Evolutionary conservation across 92 coral and sea anemone genomes (phyloP), one percentile per base, ranked within the genome.

Genomic region (Zoanthus sansibaricus): DNA sequence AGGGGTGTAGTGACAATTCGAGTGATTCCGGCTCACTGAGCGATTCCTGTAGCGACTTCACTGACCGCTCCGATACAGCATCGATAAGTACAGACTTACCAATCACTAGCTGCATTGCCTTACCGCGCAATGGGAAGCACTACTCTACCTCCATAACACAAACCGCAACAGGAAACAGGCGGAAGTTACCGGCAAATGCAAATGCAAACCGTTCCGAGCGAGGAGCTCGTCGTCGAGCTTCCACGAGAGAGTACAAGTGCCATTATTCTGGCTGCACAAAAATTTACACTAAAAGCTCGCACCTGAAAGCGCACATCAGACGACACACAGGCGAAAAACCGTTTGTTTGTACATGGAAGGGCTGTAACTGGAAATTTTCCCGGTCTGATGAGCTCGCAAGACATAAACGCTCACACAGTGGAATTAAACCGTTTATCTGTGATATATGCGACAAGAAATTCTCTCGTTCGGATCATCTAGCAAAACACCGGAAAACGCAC

Each of bases 281-380:
- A 80, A 88, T 93, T 51, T 95, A 95, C 82, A 95, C 98, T 14
- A 95, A 95, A 91, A 95, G 98, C 72, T 95, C 98, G 33, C 98
- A 95, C 61, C 89, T 95, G 13, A 95, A 95, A 72, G 98, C 98
- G 33, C 98, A 95, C 42, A 95, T 95, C 4, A 76, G 98, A 45
- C 89, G 98, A 31, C 98, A 95, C 37, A 95, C 98, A 1, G 98
- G 98, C 31, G 98, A 95, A 45, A 95, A 95, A 51, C 98, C 98
- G 2, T 95, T 95, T 71, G 94, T 92, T 25, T 95, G 98, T 46
- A 95, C 98, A 32, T 95, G 98, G 98, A 95, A 95, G 68, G 98
- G 98, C 4, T 95, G 98, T 31, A 88, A 93, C 62, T 95, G 98
- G 98, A 85, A 95, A 55, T 95, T 95, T 75, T 95, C 98, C 45